Base-by-base conservation (phyloP, 2,113 vertebrate species). In the Ochotona princeps region DNA sequence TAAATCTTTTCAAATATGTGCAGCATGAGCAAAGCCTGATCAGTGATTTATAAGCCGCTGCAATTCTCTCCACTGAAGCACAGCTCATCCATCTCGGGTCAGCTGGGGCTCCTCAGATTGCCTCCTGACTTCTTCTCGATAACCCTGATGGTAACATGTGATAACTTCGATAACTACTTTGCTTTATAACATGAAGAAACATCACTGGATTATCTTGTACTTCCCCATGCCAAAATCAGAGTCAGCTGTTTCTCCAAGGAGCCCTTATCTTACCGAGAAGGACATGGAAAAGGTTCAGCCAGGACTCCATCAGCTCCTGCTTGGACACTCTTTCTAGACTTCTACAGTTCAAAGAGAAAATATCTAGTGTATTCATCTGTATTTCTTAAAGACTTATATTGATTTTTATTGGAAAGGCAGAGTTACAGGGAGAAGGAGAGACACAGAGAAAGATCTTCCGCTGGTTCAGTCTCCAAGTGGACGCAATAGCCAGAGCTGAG, bases 211-310 rank as follows among this genome's bases (percentile, higher is more conserved):
- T 83, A 83, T 91, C 65, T 87, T 44, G 32, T 70, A 44, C 26
- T 76, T 57, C 70, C 30, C 26, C 21, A 18, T 57, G 14, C 54
- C 54, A 76, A 76, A 87, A 30, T 3, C 67, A 74, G 44, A 72
- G 65, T 47, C 61, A 74, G 67, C 86, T 11, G 61, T 74, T 80
- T 94, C 23, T 86, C 18, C n/a, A 86, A 92, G 63, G 86, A 90
- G 28, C 44, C 23, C 54, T 65, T 70, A 82, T 75, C 72, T 75
- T 74, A 82, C 25, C 86, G 61, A 23, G 23, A 51, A 57, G 44
- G 38, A 32, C 75, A 63, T 83, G 82, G 32, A 86, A 87, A 83
- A 87, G 18, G 30, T 11, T 61, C 4, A 1, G 30, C 47, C 28
- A 20, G 7, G n/a, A 20, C 13, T 44, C 67, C 75, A 63, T 54